phyloP scores from a whole-genome alignment of 2,888 invertebrate species.

The Desoria tigrina region DNA sequence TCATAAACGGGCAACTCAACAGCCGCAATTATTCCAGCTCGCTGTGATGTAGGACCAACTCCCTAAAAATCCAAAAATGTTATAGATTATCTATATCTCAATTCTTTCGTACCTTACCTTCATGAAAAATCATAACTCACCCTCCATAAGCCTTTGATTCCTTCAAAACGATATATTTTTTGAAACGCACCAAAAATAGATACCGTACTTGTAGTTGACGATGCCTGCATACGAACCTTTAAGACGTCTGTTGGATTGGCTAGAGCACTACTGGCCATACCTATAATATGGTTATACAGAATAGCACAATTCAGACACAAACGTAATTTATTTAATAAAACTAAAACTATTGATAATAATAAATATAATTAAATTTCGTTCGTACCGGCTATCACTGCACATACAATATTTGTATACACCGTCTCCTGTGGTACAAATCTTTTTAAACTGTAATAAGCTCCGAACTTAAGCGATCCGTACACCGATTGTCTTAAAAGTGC shows the following conservation, averaged over 20 bases:
- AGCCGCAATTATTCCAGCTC: slow-evolving; percentile 89
- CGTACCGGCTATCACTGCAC: slow-evolving; percentile 59
- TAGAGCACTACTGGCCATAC: slow-evolving; percentile 89
- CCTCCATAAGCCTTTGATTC: slow-evolving; percentile 82
- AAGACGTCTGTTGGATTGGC: slow-evolving; percentile 95
- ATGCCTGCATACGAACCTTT: slow-evolving; percentile 92
- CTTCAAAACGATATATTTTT: slow-evolving; percentile 81
- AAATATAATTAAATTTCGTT: no score
- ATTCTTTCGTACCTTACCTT: background rate
- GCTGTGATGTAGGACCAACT: slow-evolving; percentile 86
- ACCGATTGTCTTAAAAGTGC: slow-evolving; percentile 90
- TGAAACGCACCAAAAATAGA: slow-evolving; percentile 75
- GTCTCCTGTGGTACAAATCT: slow-evolving; percentile 60
- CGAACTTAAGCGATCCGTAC: slow-evolving; percentile 95
- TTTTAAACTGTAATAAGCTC: slow-evolving; percentile 89
- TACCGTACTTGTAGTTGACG: slow-evolving; percentile 55
- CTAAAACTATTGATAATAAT: no score
- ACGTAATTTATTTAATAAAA: slow-evolving; percentile 17
- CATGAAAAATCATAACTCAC: slow-evolving; percentile 57
- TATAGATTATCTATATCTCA: no score
- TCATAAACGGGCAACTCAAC: slow-evolving; percentile 94
- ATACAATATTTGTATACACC: slow-evolving; percentile 57
- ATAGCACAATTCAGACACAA: no score
- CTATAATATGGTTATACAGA: no score
- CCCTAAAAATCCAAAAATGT: slow-evolving; percentile 68